These are phyloP conservation scores for Caenorhabditis japonica DNA, from an alignment of 2,888 invertebrate genomes.

Conservation along the genomic window DNA sequence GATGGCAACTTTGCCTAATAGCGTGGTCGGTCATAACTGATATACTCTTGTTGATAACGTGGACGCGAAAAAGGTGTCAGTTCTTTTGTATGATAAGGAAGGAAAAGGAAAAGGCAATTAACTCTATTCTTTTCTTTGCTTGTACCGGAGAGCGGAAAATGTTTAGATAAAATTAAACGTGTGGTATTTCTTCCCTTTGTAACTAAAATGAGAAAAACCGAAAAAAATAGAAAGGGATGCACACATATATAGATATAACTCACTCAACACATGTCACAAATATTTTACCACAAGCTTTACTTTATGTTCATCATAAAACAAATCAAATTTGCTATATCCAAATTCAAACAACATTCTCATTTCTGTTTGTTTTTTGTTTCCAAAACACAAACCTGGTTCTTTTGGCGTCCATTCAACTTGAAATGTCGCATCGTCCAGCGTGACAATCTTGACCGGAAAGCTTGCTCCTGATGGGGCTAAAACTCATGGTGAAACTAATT, in stretches of 20 bases:
- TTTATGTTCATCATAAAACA: constrained; percentile 2
- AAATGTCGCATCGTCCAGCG: constrained; percentile 76
- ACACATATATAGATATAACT: too few relatives aligned
- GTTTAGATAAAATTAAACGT: constrained; percentile 7
- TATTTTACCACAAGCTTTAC: too few relatives aligned
- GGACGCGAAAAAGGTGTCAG: constrained; percentile 16
- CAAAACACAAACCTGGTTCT: constrained; percentile 79
- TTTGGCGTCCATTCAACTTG: constrained; percentile 80
- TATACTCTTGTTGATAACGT: constrained; percentile 14
- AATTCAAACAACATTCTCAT: too few relatives aligned
- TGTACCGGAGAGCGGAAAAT: background rate
- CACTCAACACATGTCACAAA: too few relatives aligned
- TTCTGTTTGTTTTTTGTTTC: background rate
- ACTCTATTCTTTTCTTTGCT: constrained; percentile 1
- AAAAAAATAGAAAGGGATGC: too few relatives aligned
- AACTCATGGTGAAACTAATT: constrained; percentile 40
- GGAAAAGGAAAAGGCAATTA: background rate
- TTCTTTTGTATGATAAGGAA: constrained; percentile 38
- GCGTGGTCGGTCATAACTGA: constrained; percentile 18
- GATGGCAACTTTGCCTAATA: constrained; percentile 5
- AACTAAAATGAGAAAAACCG: too few relatives aligned
- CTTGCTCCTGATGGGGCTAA: constrained; percentile 78
- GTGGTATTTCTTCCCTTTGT: too few relatives aligned
- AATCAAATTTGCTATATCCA: constrained; percentile 38
- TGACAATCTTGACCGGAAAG: constrained; percentile 76